These are phyloP conservation scores for Pithecia hirsuta DNA, from an alignment of 2,797 vertebrate species.

Conservation along the genomic window DNA sequence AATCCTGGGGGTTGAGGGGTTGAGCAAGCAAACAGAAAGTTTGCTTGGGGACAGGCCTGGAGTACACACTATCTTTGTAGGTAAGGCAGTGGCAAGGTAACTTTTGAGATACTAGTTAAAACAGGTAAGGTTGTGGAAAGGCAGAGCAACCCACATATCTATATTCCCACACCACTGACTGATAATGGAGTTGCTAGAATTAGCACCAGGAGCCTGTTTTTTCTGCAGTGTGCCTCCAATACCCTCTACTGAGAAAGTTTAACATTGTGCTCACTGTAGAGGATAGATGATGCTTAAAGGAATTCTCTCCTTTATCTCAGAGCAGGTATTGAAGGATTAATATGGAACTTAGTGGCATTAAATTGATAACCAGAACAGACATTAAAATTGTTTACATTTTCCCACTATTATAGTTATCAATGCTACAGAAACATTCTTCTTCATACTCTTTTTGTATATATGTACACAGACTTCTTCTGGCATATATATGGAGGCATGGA, in stretches of 20 bases:
- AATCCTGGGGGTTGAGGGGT: background rate
- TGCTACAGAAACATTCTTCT: background rate
- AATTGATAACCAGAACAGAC: background rate
- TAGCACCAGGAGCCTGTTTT: background rate
- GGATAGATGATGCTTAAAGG: background rate
- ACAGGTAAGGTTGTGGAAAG: background rate
- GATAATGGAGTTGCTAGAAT: background rate
- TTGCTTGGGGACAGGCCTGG: background rate
- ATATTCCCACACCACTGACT: background rate
- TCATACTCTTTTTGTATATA: background rate
- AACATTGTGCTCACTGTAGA: background rate
- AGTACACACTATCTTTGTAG: background rate
- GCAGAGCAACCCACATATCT: background rate
- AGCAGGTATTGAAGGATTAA: background rate
- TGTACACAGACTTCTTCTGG: background rate
- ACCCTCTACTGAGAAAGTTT: background rate
- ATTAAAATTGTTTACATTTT: slow-evolving; percentile 16
- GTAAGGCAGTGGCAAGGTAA: background rate
- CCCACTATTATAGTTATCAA: background rate
- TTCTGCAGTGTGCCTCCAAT: background rate
- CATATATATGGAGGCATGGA: background rate
- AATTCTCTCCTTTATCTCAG: background rate
- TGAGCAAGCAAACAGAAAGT: background rate
- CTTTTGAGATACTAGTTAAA: no score
- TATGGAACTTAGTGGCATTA: background rate